Base-by-base conservation (phyloP, 2,888 invertebrate genomes). In the Eupelmus urozonus region DNA sequence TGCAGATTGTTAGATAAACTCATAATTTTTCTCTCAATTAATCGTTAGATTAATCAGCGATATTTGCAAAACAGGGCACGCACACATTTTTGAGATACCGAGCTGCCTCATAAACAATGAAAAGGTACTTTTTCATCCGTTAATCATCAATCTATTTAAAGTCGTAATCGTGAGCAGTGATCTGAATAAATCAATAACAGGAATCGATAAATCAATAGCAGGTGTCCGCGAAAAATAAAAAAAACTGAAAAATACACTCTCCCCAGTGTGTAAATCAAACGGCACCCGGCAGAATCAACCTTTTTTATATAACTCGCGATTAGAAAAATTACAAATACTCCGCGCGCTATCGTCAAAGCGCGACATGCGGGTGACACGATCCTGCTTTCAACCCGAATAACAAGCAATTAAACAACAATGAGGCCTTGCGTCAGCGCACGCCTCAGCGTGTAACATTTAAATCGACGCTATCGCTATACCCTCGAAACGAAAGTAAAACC, bases 341-440 rank as follows among this genome's bases (percentile, higher is more conserved):
- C 34, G 34, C 9, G 9, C 34, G 34, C 3, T 34, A 3, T 3
- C 3, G 5, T 34, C 34, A 9, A 5, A 3, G 34, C 34, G n/a
- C 13, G 25, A 51, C n/a, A 63, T 63, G 63, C 63, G 71, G 62
- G 60, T 71, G 72, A 73, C 55, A 53, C 27, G 62, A 62, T 72
- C 53, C 62, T 45, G 59, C 45, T 70, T 70, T 70, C 20, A 73
- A 42, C 27, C 42, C 49, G 63, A 49, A 53, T 73, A 73, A 65
- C 29, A 63, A 55, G 11, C 53, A 55, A 55, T 73, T 73, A 63
- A 72, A 20, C 53, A 55, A 63, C 72, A 55, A 63, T 72, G 40
- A 51, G 27, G 72, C 20, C 63, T 73, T 73, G 40, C 63, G 63
- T 55, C 72, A 63, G 53, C 63, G 55, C 63, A 63, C 27, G 45